Base-by-base conservation (phyloP, 2,113 vertebrate genomes). In the Vulpes vulpes region DNA sequence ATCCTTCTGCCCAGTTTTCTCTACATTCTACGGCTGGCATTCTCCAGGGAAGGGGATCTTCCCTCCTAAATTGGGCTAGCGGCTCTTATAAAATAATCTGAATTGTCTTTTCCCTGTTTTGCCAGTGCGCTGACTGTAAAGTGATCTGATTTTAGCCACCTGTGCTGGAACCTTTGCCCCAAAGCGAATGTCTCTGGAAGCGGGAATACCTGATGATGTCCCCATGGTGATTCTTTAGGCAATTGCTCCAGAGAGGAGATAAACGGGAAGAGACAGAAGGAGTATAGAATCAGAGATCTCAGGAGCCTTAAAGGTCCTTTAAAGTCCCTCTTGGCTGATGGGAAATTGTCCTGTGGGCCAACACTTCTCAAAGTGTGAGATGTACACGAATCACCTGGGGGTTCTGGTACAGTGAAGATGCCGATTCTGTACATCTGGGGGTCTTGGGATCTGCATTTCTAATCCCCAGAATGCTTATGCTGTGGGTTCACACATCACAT, bases 381-480 rank as follows among this genome's bases (percentile, higher is more conserved):
- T 10, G 10, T 4, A 9, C 2, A 22, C 0, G 10, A 35, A 16
- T 69, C 43, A 38, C 19, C 27, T 4, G 2, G 27, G 23, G 32
- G 16, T 11, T 51, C 35, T 10, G 8, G 49, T 4, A 10, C 27
- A 35, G 11, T 1, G 35, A 16, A 74, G 49, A 22, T 12, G 49
- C 17, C 0, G 17, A 32, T 35, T 78, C 32, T 1, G 4, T 2
- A 4, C 14, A 15, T 23, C 49, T 27, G 27, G 12, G 65, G 5
- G 17, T 32, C 51, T 16, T 3, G 20, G 79, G 38, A 9, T 91
- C 49, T 57, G 32, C 49, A 30, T 69, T 81, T 67, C 62, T 57
- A 67, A 20, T 51, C 22, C 64, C 17, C 43, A 17, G 9, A 32
- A 25, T 8, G 53, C 6, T 8, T 10, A 10, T 2, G 15, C 65